Evolutionary conservation across 2,113 vertebrate genomes (phyloP), one percentile per base, ranked within the genome.

Genomic region (Podiceps cristatus): DNA sequence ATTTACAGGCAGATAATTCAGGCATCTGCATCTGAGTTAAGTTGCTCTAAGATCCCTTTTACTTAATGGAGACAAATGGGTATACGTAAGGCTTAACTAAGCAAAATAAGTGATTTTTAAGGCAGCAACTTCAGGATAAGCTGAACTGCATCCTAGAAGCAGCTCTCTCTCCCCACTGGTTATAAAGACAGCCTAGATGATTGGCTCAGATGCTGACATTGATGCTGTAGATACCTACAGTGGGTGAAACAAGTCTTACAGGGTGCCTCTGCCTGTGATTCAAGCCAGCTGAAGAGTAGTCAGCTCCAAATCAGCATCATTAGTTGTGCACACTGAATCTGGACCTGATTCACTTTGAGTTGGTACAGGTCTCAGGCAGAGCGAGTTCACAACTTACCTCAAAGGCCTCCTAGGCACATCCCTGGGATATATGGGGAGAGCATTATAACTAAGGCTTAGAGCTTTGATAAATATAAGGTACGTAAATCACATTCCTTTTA

Each of bases 401-500:
- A 56, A 82, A 90, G 47, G 7, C 24, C 13, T 53, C 17, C 63
- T 23, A 63, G 44, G 5, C 10, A 2, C 37, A 82, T 47, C 49
- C 74, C 47, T 56, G 24, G 31, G 10, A 20, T 74, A 63, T 15
- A 15, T 18, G 35, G 35, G 33, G 14, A 89, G 12, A 75, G 7
- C 4, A 18, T 14, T 35, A 9, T 24, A 78, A 24, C 13, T 45
- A 52, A 60, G 13, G 18, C 24, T 73, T 82, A 66, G 10, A 68
- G 17, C 11, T 94, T 87, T 90, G 35, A 53, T 25, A 66, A 73
- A 73, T 42, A 25, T 9, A 58, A 64, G 10, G 24, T 44, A 47
- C 0, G 0, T n/a, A 47, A 55, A 58, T 50, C 12, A 59, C 3
- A 45, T 4, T 10, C 4, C 73, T 88, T 79, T 47, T 49, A 53